Conservation (phyloP, 2,888 invertebrate species). For the Mythimna lalbum region DNA sequence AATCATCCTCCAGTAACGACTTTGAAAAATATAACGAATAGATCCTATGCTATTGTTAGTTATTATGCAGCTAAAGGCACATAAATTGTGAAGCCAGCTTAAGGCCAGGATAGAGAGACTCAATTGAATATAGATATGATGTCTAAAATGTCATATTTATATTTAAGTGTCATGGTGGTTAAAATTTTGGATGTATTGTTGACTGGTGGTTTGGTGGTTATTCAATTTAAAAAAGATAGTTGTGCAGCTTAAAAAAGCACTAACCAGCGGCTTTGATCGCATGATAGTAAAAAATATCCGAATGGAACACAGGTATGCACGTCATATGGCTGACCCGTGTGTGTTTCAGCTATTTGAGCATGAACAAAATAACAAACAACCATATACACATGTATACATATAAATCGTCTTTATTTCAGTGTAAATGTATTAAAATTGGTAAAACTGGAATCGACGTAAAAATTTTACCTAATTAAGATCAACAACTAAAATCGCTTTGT, state of each 20-base stretch:
- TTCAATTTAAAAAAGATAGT: background rate
- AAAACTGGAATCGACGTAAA: too few species aligned
- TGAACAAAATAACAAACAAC: too few species aligned
- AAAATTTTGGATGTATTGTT: conserved; percentile 14
- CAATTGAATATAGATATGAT: conserved; percentile 7
- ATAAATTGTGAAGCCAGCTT: conserved; percentile 54
- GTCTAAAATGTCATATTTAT: conserved; percentile 11
- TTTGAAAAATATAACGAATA: conserved; percentile 77
- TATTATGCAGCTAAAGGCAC: conserved; percentile 61
- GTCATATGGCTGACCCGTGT: too few species aligned
- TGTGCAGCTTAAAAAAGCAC: background rate
- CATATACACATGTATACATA: too few species aligned
- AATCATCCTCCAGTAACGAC: conserved; percentile 66
- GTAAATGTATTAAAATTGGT: too few species aligned
- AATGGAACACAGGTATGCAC: too few species aligned
- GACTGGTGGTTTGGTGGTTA: background rate
- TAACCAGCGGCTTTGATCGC: too few species aligned
- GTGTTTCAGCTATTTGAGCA: too few species aligned
- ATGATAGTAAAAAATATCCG: too few species aligned
- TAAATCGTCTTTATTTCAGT: too few species aligned
- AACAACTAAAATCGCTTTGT: too few species aligned
- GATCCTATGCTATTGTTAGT: conserved; percentile 69
- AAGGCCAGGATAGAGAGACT: conserved; percentile 40
- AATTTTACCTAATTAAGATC: too few species aligned
- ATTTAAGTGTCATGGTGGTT: background rate